Evolutionary conservation across 2,888 invertebrate genomes (phyloP).

Genomic region (Drosophila greeni): DNA sequence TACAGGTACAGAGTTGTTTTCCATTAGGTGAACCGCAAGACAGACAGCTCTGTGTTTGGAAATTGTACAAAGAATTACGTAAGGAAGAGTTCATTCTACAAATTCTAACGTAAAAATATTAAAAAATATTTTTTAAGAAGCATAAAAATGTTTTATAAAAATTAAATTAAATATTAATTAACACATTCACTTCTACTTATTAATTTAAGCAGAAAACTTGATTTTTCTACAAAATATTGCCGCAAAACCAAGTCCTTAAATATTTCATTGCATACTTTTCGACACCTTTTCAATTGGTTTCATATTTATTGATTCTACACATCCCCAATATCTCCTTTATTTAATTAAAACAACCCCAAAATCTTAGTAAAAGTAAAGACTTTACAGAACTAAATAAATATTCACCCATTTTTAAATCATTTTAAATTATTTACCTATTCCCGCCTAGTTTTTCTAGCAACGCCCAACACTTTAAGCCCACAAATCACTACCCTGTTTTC

Average conservation of each 20-base stretch:
- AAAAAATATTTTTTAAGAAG: too few species aligned
- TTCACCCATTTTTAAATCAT: background rate
- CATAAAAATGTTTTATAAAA: background rate
- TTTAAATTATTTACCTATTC: background rate
- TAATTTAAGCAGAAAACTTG: background rate
- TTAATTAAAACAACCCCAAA: background rate
- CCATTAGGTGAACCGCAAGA: background rate
- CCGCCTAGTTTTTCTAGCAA: background rate
- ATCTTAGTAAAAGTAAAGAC: background rate
- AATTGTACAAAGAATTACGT: too few species aligned
- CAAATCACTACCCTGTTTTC: conserved; percentile 10
- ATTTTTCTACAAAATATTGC: background rate
- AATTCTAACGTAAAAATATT: background rate
- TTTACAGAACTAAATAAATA: background rate
- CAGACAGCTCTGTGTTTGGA: background rate
- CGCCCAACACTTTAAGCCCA: conserved; percentile 12
- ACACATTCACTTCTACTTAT: background rate
- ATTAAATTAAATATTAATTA: background rate
- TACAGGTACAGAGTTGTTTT: background rate
- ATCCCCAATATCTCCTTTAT: background rate
- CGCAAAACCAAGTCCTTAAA: background rate
- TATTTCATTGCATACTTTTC: background rate
- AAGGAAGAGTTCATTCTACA: background rate
- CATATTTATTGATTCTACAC: background rate
- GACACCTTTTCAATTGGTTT: background rate